Evolutionary conservation across 2,797 vertebrate genomes (phyloP).

Genomic region (Intellagama lesueurii): DNA sequence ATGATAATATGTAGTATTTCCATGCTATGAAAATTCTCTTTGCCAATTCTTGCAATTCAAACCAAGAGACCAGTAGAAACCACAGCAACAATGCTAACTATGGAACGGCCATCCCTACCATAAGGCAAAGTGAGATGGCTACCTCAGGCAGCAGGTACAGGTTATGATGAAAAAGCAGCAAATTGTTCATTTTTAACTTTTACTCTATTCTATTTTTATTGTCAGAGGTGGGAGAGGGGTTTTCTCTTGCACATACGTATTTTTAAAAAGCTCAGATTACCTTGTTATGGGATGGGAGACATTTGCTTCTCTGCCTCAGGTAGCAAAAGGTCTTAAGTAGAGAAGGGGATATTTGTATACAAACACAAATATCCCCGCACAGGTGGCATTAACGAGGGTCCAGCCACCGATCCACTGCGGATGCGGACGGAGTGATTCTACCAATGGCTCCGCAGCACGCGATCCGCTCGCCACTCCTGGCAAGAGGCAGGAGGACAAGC

Average conservation of each 20-base stretch:
- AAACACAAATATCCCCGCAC: no score
- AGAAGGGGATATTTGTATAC: no score
- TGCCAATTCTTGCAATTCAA: not conserved
- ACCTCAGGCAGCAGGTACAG: not conserved
- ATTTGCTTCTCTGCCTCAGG: not conserved
- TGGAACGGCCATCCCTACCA: not conserved
- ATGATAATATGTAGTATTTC: not conserved
- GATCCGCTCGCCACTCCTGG: no score
- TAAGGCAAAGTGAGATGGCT: not conserved
- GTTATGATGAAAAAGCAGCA: not conserved
- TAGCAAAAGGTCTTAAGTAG: not conserved
- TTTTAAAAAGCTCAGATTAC: no score
- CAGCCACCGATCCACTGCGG: no score
- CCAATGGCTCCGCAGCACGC: no score
- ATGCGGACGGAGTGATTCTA: no score
- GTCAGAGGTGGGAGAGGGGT: not conserved
- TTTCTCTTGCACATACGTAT: not conserved
- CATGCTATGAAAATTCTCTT: not conserved
- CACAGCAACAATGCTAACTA: not conserved
- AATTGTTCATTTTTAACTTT: not conserved
- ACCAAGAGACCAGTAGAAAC: not conserved
- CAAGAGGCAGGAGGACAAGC: no score
- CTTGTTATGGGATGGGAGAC: no score
- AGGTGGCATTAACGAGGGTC: no score
- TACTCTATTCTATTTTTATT: not conserved